Conservation (phyloP, 2,113 vertebrate species). For the Phyllopteryx taeniolatus region DNA sequence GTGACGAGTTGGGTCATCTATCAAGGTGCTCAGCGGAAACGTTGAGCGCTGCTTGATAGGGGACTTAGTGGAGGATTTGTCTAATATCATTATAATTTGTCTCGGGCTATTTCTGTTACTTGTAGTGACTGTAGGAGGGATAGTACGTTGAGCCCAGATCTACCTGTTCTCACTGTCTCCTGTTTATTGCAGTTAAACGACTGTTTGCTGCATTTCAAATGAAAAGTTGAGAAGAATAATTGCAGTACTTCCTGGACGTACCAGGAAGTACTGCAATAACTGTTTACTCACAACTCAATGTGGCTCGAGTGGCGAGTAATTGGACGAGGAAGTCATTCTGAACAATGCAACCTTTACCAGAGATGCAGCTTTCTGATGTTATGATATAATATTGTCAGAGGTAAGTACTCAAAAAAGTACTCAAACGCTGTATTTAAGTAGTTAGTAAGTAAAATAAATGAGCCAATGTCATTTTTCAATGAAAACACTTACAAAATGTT, state of each 20-base stretch:
- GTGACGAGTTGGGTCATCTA: background rate
- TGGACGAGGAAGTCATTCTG: background rate
- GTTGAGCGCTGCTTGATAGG: conserved; percentile 43
- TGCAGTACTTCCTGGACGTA: background rate
- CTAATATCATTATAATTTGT: conserved; percentile 63
- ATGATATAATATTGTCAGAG: background rate
- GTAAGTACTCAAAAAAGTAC: background rate
- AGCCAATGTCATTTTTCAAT: no score
- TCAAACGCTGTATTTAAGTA: background rate
- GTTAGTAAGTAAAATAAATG: no score
- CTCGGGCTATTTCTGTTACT: conserved; percentile 24
- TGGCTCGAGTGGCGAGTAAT: background rate
- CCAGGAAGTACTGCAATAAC: background rate
- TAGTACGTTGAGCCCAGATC: conserved; percentile 13
- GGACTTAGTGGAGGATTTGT: conserved; percentile 61
- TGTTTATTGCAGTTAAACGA: background rate
- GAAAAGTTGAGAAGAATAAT: background rate
- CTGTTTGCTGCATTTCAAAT: background rate
- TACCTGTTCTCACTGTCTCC: conserved; percentile 1
- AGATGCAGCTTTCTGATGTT: background rate
- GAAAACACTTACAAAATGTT: no score
- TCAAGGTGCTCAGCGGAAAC: background rate
- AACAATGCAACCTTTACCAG: background rate
- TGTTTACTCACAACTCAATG: background rate
- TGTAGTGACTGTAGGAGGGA: background rate